Evolutionary conservation across 2,888 invertebrate species (phyloP).

Genomic region (Pogonocherus hispidulus): DNA sequence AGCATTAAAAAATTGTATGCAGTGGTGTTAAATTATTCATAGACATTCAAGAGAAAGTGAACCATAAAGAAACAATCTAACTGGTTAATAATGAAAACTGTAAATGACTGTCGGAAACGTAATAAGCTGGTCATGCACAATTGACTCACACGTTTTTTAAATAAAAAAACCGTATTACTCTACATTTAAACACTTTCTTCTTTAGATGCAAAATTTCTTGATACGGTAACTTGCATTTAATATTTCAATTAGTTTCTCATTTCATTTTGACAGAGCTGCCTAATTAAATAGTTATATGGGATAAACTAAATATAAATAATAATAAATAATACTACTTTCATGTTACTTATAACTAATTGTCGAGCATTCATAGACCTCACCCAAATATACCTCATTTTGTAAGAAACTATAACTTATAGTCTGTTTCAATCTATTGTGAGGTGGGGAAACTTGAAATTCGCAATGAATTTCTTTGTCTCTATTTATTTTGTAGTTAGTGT

Average conservation of each 20-base stretch:
- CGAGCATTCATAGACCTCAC: too few species aligned
- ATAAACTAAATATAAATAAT: too few species aligned
- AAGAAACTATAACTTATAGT: too few species aligned
- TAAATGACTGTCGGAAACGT: conserved; percentile 16
- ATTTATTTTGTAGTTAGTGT: too few species aligned
- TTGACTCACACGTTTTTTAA: conserved; percentile 10
- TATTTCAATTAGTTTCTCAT: not conserved
- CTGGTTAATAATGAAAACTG: not conserved
- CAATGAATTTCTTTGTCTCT: too few species aligned
- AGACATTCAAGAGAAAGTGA: conserved; percentile 16
- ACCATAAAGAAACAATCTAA: conserved; percentile 7
- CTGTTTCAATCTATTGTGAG: too few species aligned
- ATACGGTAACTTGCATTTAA: not conserved
- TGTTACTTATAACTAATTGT: too few species aligned
- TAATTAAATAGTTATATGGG: not conserved
- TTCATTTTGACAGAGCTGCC: not conserved
- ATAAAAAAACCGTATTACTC: not conserved
- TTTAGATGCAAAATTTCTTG: too few species aligned
- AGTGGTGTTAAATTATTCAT: conserved; percentile 11
- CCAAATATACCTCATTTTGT: too few species aligned
- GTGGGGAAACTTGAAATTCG: too few species aligned
- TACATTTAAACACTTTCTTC: conserved; percentile 2
- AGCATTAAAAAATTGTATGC: too few species aligned
- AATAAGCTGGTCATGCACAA: conserved; percentile 16
- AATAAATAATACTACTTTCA: too few species aligned